Evolutionary conservation across 2,113 vertebrate genomes (phyloP), one percentile per base, ranked within the genome.

Genomic region (Oxyura jamaicensis): DNA sequence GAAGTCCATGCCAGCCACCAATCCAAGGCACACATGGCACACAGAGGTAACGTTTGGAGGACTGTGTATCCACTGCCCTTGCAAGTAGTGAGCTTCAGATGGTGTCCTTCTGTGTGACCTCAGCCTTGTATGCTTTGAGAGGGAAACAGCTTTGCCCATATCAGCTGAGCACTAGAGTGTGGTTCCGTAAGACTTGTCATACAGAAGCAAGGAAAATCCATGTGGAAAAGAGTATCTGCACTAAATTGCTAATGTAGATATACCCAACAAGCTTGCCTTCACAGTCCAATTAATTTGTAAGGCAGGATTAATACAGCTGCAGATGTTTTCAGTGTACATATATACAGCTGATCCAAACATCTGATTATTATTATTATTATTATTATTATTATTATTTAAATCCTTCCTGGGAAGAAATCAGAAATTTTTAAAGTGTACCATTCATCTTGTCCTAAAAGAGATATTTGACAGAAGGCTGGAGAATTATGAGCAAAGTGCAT

Each of bases 71-170:
- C 14, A 50, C 19, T 3, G 11, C 20, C 23, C 5, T 62, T 16
- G 44, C 5, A 48, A 60, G 13, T 36, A 19, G 4, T n/a, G 18
- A 53, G 3, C 29, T 71, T 88, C 62, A 59, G 16, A 19, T 28
- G 10, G 4, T 46, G 7, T 39, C 35, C 14, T 39, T 20, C 6
- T 62, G 6, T 21, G 19, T 52, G 26, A 36, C 22, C 22, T 75
- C 1, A 0, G 5, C 21, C 76, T 67, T 0, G 1, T 3, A 16
- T 46, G 14, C 28, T 22, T 11, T 46, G 21, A 56, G 20, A 72
- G 8, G 39, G 22, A 83, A 83, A 35, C 2, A 17, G 22, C 58
- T 69, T 48, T 60, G 23, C 3, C 26, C 33, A 11, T 23, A 21
- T 4, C 5, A n/a, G 5, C 10, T 62, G 46, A 9, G 4, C 8